Evolutionary conservation across 2,888 invertebrate species (phyloP), one percentile per base, ranked within the genome.

Genomic region (Pachycephus smyrnensis): DNA sequence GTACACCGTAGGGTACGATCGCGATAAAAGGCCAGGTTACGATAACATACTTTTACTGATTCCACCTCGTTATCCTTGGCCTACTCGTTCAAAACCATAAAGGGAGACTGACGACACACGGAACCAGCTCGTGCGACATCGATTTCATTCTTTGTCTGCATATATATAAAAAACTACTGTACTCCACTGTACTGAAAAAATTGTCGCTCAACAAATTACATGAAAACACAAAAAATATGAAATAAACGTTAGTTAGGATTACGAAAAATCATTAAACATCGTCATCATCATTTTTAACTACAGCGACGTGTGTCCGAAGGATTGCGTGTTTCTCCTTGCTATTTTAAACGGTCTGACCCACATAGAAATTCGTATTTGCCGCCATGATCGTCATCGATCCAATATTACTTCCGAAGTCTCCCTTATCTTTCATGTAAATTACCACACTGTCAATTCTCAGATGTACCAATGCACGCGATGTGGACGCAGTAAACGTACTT

Each of bases 271-370:
- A 37, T 12, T 12, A 37, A 37, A 12, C n/a, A n/a, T n/a, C n/a
- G n/a, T n/a, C n/a, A n/a, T n/a, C 40, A 40, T 12, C 15, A 15
- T 40, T 40, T 40, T 40, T 15, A 40, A 40, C 1, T 15, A 40
- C 40, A 40, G 1, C 40, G 40, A 40, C 15, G 4, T 15, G 15
- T 6, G 0, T 68, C n/a, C n/a, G 9, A 31, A 15, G 23, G 15
- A 12, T 75, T 68, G 75, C 71, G 71, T 73, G 71, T 31, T 69
- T n/a, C 23, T 23, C 36, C 30, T 35, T 73, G 79, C 84, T 89
- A 89, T 89, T 89, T 89, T 84, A 84, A 82, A 85, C 85, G 78
- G 77, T 76, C 78, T 86, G 88, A 88, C 89, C 89, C 88, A 89
- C 89, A 89, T 89, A 87, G 86, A 86, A 88, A 86, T 88, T 89